Percentiles rank a stretch among this genome's conserved stretches.
Conservation (phyloP, 2,888 invertebrate species). For the Thereva unica region DNA sequence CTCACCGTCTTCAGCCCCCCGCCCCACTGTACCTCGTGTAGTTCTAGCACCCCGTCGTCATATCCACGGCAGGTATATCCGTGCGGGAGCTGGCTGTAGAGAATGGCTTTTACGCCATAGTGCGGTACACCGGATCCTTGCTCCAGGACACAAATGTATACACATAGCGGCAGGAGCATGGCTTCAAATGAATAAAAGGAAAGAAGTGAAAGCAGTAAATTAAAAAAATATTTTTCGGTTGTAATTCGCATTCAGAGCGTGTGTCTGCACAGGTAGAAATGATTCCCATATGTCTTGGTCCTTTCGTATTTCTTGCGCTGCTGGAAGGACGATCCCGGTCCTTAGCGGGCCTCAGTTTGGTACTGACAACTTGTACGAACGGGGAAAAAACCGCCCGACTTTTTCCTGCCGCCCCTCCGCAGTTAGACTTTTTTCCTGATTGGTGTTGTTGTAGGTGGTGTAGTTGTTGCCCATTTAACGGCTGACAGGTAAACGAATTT, state of each 20-base stretch:
- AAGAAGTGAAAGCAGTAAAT: conserved; percentile 31
- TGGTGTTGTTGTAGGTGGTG: too few species aligned
- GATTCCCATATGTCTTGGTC: conserved; percentile 25
- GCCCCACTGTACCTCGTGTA: conserved; percentile 1
- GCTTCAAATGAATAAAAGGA: conserved; percentile 27
- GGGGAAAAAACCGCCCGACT: conserved; percentile 3
- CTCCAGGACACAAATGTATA: conserved; percentile 11
- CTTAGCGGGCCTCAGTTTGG: conserved; percentile 2
- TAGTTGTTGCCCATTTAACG: neutral
- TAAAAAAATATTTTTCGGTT: conserved; percentile 28
- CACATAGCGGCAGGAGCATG: neutral
- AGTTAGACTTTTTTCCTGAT: too few species aligned
- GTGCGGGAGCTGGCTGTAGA: conserved; percentile 26
- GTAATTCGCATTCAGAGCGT: conserved; percentile 33
- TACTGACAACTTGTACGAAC: neutral
- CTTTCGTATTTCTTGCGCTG: neutral
- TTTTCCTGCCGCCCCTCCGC: neutral
- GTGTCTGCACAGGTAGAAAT: conserved; percentile 1
- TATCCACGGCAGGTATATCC: neutral
- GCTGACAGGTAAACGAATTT: neutral
- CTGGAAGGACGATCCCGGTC: neutral
- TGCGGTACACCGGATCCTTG: too few species aligned
- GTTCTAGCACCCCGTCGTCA: too few species aligned
- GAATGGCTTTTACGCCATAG: conserved; percentile 19
- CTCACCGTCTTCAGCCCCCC: conserved; percentile 4